Percentiles rank a stretch among this genome's conserved stretches.
Conservation (phyloP, 2,797 vertebrate species). For the Gobio occitaniae region DNA sequence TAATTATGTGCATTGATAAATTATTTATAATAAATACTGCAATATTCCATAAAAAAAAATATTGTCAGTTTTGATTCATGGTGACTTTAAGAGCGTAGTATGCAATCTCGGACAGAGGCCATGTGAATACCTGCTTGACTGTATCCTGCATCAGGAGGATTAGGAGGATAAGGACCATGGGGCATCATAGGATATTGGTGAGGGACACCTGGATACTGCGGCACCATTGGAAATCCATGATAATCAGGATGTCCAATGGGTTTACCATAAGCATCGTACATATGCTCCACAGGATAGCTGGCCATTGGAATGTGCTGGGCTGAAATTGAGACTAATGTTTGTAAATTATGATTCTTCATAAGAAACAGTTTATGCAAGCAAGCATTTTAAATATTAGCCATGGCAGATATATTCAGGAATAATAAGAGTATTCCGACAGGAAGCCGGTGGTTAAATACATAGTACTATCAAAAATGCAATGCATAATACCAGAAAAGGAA, state of each 20-base stretch:
- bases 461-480: not conserved
- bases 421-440: not conserved
- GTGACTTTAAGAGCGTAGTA: not conserved
- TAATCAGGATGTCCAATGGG: constrained; percentile 77
- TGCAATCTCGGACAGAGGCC: not conserved
- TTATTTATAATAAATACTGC: not conserved
- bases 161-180: constrained; percentile 79
- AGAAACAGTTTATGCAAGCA: not conserved
- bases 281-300: constrained; percentile 84
- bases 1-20: not conserved
- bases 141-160: constrained; percentile 77
- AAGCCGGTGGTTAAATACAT: constrained; percentile 1
- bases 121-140: constrained; percentile 72
- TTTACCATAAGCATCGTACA: constrained; percentile 83
- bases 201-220: constrained; percentile 78
- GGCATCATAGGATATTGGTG: constrained; percentile 84
- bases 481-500: not conserved
- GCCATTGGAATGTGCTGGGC: constrained; percentile 86
- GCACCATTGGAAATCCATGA: constrained; percentile 75
- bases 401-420: not conserved
- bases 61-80: not conserved
- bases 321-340: constrained; percentile 56
- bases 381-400: not conserved
- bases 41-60: not conserved
- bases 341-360: not conserved